Evolutionary conservation across 2,113 vertebrate genomes (phyloP).

Genomic region (Hassar affinis): DNA sequence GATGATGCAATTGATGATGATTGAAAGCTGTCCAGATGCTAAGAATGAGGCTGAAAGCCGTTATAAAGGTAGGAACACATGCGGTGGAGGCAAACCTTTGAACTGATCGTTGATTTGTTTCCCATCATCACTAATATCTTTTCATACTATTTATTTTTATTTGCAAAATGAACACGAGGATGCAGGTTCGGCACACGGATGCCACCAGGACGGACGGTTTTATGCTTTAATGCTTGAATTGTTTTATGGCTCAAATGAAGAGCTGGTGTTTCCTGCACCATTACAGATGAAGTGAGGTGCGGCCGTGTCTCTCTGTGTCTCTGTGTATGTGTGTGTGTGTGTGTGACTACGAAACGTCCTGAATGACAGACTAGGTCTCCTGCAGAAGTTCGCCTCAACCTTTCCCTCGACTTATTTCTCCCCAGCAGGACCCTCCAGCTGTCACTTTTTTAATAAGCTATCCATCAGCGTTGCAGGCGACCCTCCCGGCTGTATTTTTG

Average conservation of each 20-base stretch:
- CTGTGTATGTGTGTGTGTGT: no score
- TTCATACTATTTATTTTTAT: no score
- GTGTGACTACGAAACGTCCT: background rate
- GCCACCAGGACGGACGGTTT: background rate
- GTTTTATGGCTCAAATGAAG: slow-evolving; percentile 26
- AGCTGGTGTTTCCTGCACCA: background rate
- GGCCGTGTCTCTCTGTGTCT: background rate
- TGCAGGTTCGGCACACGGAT: background rate
- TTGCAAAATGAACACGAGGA: background rate
- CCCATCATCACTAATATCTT: background rate
- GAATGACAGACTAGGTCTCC: slow-evolving; percentile 18
- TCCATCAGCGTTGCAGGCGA: slow-evolving; percentile 27
- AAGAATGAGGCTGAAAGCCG: background rate
- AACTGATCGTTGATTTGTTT: background rate
- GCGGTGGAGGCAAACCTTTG: background rate
- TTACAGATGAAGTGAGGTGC: background rate
- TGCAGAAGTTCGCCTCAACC: slow-evolving; percentile 11
- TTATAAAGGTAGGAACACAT: background rate
- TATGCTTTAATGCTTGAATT: background rate
- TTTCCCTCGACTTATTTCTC: slow-evolving; percentile 31
- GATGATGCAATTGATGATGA: background rate
- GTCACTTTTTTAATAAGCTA: slow-evolving; percentile 41
- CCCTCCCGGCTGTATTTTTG: slow-evolving; percentile 20
- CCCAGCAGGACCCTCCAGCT: slow-evolving; percentile 11
- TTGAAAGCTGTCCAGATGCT: background rate